These are phyloP conservation scores for Cossypha polioptera DNA, from an alignment of 2,797 vertebrate species.

Conservation along the genomic window DNA sequence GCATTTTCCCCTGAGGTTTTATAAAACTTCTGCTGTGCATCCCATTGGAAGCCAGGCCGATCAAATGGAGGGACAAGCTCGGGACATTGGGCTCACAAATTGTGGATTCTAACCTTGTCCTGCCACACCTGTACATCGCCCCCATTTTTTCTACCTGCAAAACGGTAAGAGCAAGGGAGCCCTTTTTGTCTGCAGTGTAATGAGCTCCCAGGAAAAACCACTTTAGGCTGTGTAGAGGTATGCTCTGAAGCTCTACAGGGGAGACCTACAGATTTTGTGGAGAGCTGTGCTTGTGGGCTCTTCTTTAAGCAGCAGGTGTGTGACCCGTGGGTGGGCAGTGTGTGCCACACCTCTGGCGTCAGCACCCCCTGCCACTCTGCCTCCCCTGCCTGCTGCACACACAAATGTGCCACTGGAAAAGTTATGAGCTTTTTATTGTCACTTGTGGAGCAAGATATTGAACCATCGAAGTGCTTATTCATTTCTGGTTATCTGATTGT, in stretches of 20 bases:
- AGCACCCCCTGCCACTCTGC: not conserved
- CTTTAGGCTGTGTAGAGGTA: not conserved
- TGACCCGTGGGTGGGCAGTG: not conserved
- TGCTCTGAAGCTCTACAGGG: not conserved
- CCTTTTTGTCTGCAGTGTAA: not conserved
- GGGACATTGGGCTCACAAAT: fast-evolving
- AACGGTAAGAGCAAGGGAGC: not conserved
- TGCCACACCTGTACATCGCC: not conserved
- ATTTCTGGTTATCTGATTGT: slow-evolving; percentile 76
- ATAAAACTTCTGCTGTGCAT: not conserved
- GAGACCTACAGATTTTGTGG: not conserved
- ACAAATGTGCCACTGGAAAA: slow-evolving; percentile 53
- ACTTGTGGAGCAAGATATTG: slow-evolving; percentile 59
- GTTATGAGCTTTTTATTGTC: slow-evolving; percentile 78
- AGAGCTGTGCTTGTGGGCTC: not conserved
- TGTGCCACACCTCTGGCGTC: not conserved
- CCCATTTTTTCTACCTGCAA: not conserved
- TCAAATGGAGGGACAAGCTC: not conserved
- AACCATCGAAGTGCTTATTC: slow-evolving; percentile 63
- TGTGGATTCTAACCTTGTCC: not conserved
- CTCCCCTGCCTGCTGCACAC: slow-evolving; percentile 3
- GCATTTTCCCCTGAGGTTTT: not conserved
- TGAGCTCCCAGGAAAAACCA: not conserved
- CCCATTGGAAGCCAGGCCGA: fast-evolving
- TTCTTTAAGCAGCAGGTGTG: not conserved